Evolutionary conservation across 2,888 invertebrate genomes (phyloP), one percentile per base, ranked within the genome.

Genomic region (Venusia cambrica): DNA sequence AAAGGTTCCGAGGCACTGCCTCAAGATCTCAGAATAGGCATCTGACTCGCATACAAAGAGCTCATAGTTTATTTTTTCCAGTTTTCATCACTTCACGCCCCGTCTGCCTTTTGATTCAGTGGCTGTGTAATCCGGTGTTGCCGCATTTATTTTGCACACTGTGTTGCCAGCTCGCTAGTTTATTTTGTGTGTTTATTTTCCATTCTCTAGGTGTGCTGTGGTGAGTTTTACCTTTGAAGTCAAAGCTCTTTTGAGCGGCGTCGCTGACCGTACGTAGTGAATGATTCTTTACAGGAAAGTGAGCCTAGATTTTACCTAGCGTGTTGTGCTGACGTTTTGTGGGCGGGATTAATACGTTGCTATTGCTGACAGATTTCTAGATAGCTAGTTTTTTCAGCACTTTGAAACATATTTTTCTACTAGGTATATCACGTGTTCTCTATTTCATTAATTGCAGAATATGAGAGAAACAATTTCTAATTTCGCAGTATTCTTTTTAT

Each of bases 81-180:
- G 78, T 83, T 84, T 81, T 74, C 74, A 83, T 77, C 79, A 77
- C 78, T 80, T 83, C 75, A 84, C 81, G 83, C 81, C 74, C 73
- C 51, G 80, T 73, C 80, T 81, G 76, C 69, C 75, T 78, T 81
- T 81, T 81, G 78, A 87, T 79, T 80, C 85, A 85, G 69, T 87
- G 85, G 75, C 78, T 79, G 74, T 83, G 83, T 83, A 78, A 83
- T 83, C 70, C 69, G 81, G 63, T 75, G 79, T 77, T 74, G 80
- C 67, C 59, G 71, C 81, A 83, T 87, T 85, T 87, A 84, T 84
- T 85, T 83, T 87, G 73, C 79, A 74, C 81, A 80, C 75, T 76
- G 67, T 64, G 73, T 55, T 69, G 67, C 62, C 57, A 67, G 75
- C n/a, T n/a, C n/a, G n/a, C n/a, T n/a, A n/a, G n/a, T n/a, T n/a